Evolutionary conservation across 2,113 vertebrate species (phyloP).

Genomic region (Oceanodroma tethys): DNA sequence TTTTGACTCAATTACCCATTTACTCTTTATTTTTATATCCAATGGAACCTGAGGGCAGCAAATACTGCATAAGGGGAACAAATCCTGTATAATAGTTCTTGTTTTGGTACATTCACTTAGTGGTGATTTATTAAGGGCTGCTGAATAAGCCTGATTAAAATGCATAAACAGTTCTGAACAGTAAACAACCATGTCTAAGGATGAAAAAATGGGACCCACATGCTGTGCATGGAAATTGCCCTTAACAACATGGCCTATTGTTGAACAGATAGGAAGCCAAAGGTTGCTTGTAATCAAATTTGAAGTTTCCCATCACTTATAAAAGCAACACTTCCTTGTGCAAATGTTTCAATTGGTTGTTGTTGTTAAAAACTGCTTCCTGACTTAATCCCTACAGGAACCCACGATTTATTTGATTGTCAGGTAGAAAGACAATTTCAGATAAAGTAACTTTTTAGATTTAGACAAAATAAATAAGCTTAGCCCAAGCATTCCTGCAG

Average conservation of each 20-base stretch:
- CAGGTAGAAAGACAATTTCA: slow-evolving; percentile 64
- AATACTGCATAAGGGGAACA: slow-evolving; percentile 66
- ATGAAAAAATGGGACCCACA: slow-evolving; percentile 90
- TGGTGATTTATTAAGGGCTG: slow-evolving; percentile 84
- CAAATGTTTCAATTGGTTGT: slow-evolving; percentile 83
- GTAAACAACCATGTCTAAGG: slow-evolving; percentile 92
- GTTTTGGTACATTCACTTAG: slow-evolving; percentile 77
- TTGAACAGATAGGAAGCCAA: slow-evolving; percentile 92
- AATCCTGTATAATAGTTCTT: slow-evolving; percentile 70
- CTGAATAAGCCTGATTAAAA: slow-evolving; percentile 85
- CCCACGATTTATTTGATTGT: slow-evolving; percentile 64
- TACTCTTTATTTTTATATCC: slow-evolving; percentile 66
- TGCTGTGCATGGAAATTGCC: slow-evolving; percentile 99
- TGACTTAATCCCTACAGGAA: slow-evolving; percentile 70
- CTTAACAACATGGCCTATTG: slow-evolving; percentile 96
- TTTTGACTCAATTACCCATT: slow-evolving; percentile 66
- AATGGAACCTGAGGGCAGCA: slow-evolving; percentile 53
- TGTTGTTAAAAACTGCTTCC: slow-evolving; percentile 78
- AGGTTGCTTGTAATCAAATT: slow-evolving; percentile 99
- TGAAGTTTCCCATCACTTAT: slow-evolving; percentile 89
- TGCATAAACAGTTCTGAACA: slow-evolving; percentile 87
- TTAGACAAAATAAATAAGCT: background rate
- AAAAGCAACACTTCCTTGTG: slow-evolving; percentile 83
- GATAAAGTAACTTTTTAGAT: background rate
- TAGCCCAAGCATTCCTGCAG: background rate